Conservation (phyloP, 2,888 invertebrate species). For the Neoascia interrupta region DNA sequence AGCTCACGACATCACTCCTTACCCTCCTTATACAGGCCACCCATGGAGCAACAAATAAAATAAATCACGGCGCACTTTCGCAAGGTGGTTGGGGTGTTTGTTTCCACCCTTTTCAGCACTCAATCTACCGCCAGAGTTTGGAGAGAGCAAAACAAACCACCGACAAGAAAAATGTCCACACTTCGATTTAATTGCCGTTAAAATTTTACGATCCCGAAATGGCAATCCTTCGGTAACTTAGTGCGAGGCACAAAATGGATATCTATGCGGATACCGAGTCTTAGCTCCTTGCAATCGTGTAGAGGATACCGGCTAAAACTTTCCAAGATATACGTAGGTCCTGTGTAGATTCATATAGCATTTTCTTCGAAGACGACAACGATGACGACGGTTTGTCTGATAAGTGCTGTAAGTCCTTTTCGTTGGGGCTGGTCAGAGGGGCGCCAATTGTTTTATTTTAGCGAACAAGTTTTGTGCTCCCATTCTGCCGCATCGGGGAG, state of each 20-base stretch:
- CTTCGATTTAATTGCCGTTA: slow-evolving; percentile 69
- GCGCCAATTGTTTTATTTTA: slow-evolving; percentile 60
- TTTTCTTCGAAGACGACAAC: slow-evolving; percentile 27
- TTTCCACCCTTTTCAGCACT: slow-evolving; percentile 45
- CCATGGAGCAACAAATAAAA: slow-evolving; percentile 62
- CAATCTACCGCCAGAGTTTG: slow-evolving; percentile 24
- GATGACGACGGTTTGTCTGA: slow-evolving; percentile 60
- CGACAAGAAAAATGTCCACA: slow-evolving; percentile 66
- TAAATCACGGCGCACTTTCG: slow-evolving; percentile 42
- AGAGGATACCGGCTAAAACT: slow-evolving; percentile 28
- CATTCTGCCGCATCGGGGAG: too few species aligned
- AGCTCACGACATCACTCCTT: background rate
- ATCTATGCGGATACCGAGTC: too few species aligned
- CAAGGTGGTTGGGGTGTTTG: background rate
- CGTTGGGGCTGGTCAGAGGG: slow-evolving; percentile 29
- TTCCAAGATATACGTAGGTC: too few species aligned
- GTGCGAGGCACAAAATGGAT: slow-evolving; percentile 9
- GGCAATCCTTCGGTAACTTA: slow-evolving; percentile 52
- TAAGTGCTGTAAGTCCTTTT: slow-evolving; percentile 42
- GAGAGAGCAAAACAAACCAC: slow-evolving; percentile 27
- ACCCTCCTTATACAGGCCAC: background rate
- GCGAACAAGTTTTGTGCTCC: background rate
- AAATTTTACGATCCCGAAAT: slow-evolving; percentile 65
- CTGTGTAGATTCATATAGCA: too few species aligned
- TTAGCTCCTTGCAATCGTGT: too few species aligned